A percentile compares a stretch with the other conserved stretches of the same genome.
These are phyloP conservation scores for Cheilosia pagana DNA, from an alignment of 2,888 invertebrate genomes.

Conservation along the genomic window DNA sequence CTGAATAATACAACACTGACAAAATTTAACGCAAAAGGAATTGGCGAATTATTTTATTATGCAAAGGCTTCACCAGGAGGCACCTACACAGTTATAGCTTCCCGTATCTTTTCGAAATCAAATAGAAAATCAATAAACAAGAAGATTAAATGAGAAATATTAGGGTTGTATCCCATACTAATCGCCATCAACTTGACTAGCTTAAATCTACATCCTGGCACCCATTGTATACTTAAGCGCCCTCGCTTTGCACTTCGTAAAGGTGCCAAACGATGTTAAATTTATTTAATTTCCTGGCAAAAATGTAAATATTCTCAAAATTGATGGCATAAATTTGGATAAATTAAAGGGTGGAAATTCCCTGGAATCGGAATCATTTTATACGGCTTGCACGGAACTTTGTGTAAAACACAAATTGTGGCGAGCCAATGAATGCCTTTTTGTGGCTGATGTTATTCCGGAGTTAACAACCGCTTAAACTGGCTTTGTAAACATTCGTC, in stretches of 20 bases:
- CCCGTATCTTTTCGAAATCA: not conserved
- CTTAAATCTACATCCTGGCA: not conserved
- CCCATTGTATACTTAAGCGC: not conserved
- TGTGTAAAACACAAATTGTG: not conserved
- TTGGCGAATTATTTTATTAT: too few species aligned
- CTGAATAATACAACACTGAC: too few species aligned
- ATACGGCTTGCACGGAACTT: not conserved
- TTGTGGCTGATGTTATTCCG: not conserved
- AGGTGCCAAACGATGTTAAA: not conserved
- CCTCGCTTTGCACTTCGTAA: not conserved
- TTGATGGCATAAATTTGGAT: not conserved
- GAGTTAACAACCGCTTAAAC: not conserved
- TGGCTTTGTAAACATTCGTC: not conserved
- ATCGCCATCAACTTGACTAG: not conserved
- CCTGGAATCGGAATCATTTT: slow-evolving; percentile 1
- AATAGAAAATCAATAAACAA: not conserved
- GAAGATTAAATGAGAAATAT: not conserved
- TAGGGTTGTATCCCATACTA: not conserved
- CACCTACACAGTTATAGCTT: too few species aligned
- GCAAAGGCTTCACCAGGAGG: too few species aligned
- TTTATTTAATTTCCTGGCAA: slow-evolving; percentile 2
- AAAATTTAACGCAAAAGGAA: too few species aligned
- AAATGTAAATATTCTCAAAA: slow-evolving; percentile 4
- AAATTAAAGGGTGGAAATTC: not conserved
- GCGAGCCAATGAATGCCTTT: not conserved